phyloP scores from a whole-genome alignment of 2,797 vertebrate species.

The Morelia viridis region DNA sequence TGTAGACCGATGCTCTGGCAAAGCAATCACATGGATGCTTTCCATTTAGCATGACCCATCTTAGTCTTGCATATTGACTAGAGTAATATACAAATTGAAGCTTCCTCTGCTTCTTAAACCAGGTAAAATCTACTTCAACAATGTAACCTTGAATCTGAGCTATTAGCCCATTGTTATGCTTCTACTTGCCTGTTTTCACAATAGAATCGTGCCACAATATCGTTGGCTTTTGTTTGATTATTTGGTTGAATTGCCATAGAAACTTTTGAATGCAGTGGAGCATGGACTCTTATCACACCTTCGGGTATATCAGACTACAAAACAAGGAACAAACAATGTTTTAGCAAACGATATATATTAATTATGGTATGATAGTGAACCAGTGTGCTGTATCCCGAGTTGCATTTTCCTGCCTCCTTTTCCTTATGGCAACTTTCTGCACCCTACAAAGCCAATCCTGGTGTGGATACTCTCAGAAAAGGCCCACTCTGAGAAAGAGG shows the following conservation, averaged over 20 bases:
- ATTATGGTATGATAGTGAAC: neutral
- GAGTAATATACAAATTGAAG: neutral
- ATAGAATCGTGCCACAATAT: slow-evolving; percentile 86
- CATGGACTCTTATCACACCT: slow-evolving; percentile 91
- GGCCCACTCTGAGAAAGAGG: slow-evolving; percentile 42
- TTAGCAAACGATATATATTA: neutral
- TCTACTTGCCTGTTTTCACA: slow-evolving; percentile 83
- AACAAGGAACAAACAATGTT: slow-evolving; percentile 51
- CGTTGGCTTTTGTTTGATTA: slow-evolving; percentile 84
- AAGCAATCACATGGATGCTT: neutral
- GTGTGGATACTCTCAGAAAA: neutral
- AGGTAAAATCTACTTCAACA: neutral
- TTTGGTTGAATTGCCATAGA: slow-evolving; percentile 94
- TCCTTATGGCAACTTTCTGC: neutral
- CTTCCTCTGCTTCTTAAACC: neutral
- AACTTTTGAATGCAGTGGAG: slow-evolving; percentile 89
- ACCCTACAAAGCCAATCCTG: neutral
- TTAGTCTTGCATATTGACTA: neutral
- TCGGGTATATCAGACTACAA: slow-evolving; percentile 86
- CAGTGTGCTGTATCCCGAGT: neutral
- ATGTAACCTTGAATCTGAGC: neutral
- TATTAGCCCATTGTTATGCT: neutral
- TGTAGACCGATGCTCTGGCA: neutral
- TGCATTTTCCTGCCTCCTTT: neutral
- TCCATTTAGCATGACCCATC: too few species aligned